Percentiles rank a stretch among this genome's conserved stretches.
Evolutionary conservation across 2,797 vertebrate species (phyloP).

Genomic region (Thalassophryne amazonica): DNA sequence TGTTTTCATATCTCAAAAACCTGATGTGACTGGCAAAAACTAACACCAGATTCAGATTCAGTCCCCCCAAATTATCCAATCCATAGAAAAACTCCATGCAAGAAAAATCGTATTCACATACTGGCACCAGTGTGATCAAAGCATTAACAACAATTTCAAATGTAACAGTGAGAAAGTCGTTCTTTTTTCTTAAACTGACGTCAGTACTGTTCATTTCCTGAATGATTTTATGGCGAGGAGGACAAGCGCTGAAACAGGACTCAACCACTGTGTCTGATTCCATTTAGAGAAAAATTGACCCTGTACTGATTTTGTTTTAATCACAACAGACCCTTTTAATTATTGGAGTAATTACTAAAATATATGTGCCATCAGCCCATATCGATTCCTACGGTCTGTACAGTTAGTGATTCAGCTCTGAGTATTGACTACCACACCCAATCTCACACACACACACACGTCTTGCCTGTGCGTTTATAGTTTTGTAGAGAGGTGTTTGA

Average conservation of each 20-base stretch:
- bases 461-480: constrained; percentile 7
- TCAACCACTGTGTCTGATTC: constrained; percentile 62
- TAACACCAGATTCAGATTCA: too few species aligned
- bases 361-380: constrained; percentile 74
- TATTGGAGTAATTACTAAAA: constrained; percentile 79
- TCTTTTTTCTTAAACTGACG: too few species aligned
- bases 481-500: constrained; percentile 46
- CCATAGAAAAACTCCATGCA: too few species aligned
- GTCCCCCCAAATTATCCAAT: too few species aligned
- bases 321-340: constrained; percentile 75
- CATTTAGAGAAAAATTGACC: constrained; percentile 68
- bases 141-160: too few species aligned
- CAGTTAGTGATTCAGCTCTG: constrained; percentile 66
- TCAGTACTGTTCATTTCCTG: constrained; percentile 57
- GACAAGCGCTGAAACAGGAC: constrained; percentile 64
- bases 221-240: constrained; percentile 75
- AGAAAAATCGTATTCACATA: too few species aligned
- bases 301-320: constrained; percentile 72
- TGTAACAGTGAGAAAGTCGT: too few species aligned
- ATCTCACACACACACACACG: constrained; percentile 17
- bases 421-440: constrained; percentile 55
- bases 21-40: too few species aligned
- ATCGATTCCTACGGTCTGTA: constrained; percentile 75
- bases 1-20: too few species aligned
- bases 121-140: too few species aligned